A percentile compares a stretch with the other conserved stretches of the same genome.
Conservation (phyloP, 2,113 vertebrate genomes). For the Nerophis ophidion region DNA sequence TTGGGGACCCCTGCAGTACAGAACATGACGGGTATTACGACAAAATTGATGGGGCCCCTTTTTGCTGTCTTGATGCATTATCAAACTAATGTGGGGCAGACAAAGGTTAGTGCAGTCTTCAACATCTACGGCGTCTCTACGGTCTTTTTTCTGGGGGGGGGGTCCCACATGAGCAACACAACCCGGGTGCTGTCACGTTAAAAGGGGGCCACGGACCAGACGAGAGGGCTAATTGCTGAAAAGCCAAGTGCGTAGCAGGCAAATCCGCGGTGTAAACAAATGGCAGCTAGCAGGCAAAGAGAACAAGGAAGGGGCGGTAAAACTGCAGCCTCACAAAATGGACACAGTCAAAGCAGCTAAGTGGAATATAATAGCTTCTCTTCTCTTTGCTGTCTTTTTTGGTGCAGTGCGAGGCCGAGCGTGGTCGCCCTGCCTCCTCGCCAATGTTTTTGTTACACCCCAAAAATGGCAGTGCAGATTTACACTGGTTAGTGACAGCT, state of each 20-base stretch:
- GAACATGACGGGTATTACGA: neutral
- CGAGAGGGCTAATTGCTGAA: slow-evolving; percentile 50
- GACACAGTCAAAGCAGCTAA: slow-evolving; percentile 5
- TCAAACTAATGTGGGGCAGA: slow-evolving; percentile 44
- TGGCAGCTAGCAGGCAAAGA: slow-evolving; percentile 35
- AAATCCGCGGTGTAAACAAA: slow-evolving; percentile 73
- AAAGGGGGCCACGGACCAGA: slow-evolving; percentile 18
- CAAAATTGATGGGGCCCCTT: neutral
- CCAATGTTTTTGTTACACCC: slow-evolving; percentile 69
- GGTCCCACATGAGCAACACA: neutral
- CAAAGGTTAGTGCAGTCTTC: slow-evolving; percentile 56
- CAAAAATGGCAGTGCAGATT: slow-evolving; percentile 71
- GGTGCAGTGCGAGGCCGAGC: slow-evolving; percentile 29
- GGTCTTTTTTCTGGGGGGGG: neutral
- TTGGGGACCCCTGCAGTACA: neutral
- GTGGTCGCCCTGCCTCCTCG: slow-evolving; percentile 32
- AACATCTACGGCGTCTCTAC: no score
- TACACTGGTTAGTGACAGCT: slow-evolving; percentile 65
- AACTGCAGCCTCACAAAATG: slow-evolving; percentile 27
- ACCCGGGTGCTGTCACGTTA: slow-evolving; percentile 38
- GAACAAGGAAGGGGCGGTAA: slow-evolving; percentile 30
- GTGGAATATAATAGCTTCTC: slow-evolving; percentile 34
- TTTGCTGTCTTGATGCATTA: neutral
- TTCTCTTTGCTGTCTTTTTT: slow-evolving; percentile 29
- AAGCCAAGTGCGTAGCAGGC: slow-evolving; percentile 65